A percentile compares a stretch with the other conserved stretches of the same genome.
Evolutionary conservation across 2,797 vertebrate genomes (phyloP).

Genomic region (Myotis daubentonii): DNA sequence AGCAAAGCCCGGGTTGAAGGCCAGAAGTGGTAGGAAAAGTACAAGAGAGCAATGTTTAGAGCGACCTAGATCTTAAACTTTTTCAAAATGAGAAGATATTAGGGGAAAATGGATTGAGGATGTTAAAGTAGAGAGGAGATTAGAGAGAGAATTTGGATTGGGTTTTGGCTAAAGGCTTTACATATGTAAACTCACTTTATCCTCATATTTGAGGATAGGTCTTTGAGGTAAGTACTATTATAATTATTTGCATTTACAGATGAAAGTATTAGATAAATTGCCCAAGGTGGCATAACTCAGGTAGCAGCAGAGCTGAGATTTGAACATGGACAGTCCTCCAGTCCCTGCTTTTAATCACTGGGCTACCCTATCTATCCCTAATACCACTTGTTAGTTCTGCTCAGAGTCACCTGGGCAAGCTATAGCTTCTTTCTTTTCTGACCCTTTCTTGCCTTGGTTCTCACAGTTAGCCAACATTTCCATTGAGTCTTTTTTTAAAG

Average conservation of each 20-base stretch:
- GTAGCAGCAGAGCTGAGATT: neutral
- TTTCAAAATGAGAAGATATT: slow-evolving; percentile 44
- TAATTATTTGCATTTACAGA: neutral
- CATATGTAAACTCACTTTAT: neutral
- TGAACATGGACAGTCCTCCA: neutral
- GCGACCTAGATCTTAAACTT: neutral
- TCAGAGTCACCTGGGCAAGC: neutral
- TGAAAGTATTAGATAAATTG: neutral
- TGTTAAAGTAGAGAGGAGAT: neutral
- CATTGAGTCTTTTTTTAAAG: neutral
- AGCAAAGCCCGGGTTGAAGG: neutral
- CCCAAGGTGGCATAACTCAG: neutral
- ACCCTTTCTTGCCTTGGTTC: neutral
- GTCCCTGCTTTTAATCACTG: neutral
- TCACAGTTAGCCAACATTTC: neutral
- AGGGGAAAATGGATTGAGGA: neutral
- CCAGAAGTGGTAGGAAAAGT: neutral
- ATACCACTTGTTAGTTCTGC: neutral
- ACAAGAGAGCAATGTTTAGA: slow-evolving; percentile 2
- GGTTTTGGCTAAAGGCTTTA: neutral
- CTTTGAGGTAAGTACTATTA: neutral
- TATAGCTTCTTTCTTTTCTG: slow-evolving; percentile 11
- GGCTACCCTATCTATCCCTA: neutral
- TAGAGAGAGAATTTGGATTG: slow-evolving; percentile 37
- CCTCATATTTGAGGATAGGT: neutral